These are phyloP conservation scores for Nemurella pictetii DNA, from an alignment of 2,888 invertebrate genomes.

Conservation along the genomic window DNA sequence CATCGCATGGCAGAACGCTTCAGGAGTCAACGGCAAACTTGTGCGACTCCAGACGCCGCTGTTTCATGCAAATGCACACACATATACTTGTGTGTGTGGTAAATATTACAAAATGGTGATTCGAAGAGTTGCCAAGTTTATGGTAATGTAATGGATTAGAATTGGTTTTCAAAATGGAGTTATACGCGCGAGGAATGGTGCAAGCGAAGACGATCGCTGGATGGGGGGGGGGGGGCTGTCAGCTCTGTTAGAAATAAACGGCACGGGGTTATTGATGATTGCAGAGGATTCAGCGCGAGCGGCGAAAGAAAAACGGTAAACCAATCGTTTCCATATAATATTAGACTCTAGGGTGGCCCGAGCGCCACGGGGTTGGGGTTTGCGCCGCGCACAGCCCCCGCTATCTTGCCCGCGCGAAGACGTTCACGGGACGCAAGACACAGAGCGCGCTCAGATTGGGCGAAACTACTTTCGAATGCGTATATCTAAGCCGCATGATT, in stretches of 20 bases:
- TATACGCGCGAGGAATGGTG: neutral
- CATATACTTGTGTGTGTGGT: conserved; percentile 9
- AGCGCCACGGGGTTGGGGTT: neutral
- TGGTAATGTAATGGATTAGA: conserved; percentile 33
- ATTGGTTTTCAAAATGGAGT: conserved; percentile 25
- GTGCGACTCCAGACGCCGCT: neutral
- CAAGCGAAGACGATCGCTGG: neutral
- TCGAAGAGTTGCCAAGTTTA: conserved; percentile 24
- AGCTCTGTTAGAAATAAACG: conserved; percentile 25
- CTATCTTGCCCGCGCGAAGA: conserved; percentile 22
- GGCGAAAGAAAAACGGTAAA: conserved; percentile 33
- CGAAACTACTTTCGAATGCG: conserved; percentile 34
- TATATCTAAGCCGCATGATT: conserved; percentile 13
- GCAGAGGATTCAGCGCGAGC: conserved; percentile 34
- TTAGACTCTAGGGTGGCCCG: conserved; percentile 32
- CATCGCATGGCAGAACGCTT: too few relatives aligned
- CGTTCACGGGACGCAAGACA: conserved; percentile 16
- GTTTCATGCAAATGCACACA: conserved; percentile 24
- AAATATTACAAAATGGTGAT: conserved; percentile 32
- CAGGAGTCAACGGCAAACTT: neutral
- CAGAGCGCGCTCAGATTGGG: conserved; percentile 38
- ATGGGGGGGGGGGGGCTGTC: neutral
- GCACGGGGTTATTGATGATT: conserved; percentile 36
- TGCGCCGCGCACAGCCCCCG: too few relatives aligned
- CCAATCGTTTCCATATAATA: conserved; percentile 39